Evolutionary conservation across 2,888 invertebrate species (phyloP).

Genomic region (Agriotes lineatus): DNA sequence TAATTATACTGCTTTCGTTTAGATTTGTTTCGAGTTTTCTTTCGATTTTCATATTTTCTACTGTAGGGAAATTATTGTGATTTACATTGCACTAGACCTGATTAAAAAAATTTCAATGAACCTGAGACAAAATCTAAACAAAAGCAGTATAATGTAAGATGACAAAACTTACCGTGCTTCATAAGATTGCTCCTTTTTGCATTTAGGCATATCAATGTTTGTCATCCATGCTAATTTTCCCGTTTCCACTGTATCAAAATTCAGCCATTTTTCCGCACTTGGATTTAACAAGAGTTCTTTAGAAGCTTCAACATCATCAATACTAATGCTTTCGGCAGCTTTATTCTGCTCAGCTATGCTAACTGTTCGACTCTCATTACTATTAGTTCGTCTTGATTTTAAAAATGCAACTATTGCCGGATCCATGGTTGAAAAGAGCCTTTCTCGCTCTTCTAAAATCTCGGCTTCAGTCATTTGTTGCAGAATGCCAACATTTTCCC

Average conservation of each 20-base stretch:
- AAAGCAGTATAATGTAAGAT: no score
- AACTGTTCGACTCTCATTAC: conserved; percentile 50
- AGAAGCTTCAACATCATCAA: conserved; percentile 67
- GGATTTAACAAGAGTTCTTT: conserved; percentile 71
- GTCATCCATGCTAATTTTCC: conserved; percentile 93
- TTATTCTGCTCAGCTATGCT: conserved; percentile 63
- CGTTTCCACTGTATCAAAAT: conserved; percentile 88
- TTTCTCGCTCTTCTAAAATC: conserved; percentile 79
- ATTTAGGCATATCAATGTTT: conserved; percentile 71
- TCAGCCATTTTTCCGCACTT: conserved; percentile 79
- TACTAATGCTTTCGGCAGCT: conserved; percentile 54
- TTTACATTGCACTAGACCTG: no score
- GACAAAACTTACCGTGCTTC: conserved; percentile 74
- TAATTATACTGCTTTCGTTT: no score
- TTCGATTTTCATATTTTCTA: no score
- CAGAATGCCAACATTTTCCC: conserved; percentile 78
- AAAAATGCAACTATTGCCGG: conserved; percentile 78
- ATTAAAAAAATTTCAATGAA: no score
- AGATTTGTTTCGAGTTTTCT: no score
- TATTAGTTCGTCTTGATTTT: conserved; percentile 64
- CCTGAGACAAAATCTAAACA: no score
- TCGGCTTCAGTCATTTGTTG: conserved; percentile 79
- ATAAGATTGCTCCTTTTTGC: conserved; percentile 72
- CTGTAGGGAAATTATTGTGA: no score
- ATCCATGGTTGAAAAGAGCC: conserved; percentile 75